These are phyloP conservation scores for Pelochelys cantorii DNA, from an alignment of 2,797 vertebrate genomes.

Conservation along the genomic window DNA sequence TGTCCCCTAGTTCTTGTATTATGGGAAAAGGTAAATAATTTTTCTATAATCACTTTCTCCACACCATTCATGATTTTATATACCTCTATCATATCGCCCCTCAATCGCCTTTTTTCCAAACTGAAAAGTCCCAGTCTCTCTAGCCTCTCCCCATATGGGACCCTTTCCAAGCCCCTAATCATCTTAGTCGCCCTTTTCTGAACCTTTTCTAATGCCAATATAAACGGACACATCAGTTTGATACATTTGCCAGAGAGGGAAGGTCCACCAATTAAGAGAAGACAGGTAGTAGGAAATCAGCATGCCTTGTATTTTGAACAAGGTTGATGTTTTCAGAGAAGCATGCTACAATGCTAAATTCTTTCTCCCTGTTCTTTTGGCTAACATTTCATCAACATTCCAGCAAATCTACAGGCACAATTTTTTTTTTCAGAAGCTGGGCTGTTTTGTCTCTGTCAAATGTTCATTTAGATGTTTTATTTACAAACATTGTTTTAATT, in stretches of 20 bases:
- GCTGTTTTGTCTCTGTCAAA: neutral
- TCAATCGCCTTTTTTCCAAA: too few relatives aligned
- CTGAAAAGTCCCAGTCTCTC: too few relatives aligned
- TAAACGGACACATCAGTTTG: neutral
- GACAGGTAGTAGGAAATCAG: neutral
- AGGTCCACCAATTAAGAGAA: neutral
- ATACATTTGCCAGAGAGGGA: neutral
- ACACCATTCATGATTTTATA: too few relatives aligned
- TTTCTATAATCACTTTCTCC: too few relatives aligned
- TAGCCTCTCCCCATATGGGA: too few relatives aligned
- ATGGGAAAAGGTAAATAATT: too few relatives aligned
- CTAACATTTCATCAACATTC: constrained; percentile 1
- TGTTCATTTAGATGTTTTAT: neutral
- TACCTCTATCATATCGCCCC: too few relatives aligned
- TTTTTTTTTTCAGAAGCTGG: neutral
- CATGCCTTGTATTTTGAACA: neutral
- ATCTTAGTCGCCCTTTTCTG: too few relatives aligned
- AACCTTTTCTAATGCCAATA: too few relatives aligned
- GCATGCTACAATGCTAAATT: neutral
- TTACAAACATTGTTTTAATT: neutral
- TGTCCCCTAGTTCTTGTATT: too few relatives aligned
- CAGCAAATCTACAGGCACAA: neutral
- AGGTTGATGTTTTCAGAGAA: neutral
- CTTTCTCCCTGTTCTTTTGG: neutral
- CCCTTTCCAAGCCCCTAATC: too few relatives aligned